Conservation (phyloP, 1,140 invertebrate genomes). For the Heliconius melpomene region DNA sequence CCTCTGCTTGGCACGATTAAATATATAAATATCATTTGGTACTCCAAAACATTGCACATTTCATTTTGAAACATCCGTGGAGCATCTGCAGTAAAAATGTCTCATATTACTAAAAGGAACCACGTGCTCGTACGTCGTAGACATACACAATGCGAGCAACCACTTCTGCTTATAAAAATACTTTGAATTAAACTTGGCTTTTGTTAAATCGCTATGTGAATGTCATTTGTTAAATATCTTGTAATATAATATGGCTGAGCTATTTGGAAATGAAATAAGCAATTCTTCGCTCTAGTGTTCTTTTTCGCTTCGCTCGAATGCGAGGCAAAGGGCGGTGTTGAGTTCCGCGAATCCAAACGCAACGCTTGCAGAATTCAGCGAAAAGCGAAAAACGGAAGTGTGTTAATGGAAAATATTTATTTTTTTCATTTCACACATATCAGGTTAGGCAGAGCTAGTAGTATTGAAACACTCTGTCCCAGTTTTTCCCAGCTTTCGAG, state of each 20-base stretch:
- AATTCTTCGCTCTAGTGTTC: too few species aligned
- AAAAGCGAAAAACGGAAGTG: too few species aligned
- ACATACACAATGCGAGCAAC: background rate
- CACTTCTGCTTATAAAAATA: background rate
- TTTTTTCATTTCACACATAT: too few species aligned
- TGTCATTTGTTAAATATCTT: background rate
- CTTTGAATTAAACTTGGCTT: conserved; percentile 11
- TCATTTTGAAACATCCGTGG: background rate
- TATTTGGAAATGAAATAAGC: background rate
- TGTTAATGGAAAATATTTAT: too few species aligned
- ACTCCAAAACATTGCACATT: background rate
- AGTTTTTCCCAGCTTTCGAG: too few species aligned
- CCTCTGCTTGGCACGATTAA: background rate
- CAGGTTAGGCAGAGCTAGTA: too few species aligned
- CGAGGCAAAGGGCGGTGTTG: too few species aligned
- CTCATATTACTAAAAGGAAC: background rate
- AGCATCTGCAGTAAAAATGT: conserved; percentile 6
- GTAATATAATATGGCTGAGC: background rate
- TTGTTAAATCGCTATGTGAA: conserved; percentile 1
- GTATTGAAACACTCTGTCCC: too few species aligned
- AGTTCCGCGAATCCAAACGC: too few species aligned
- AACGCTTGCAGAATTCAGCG: too few species aligned
- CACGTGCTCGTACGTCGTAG: background rate
- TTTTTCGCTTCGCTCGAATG: too few species aligned
- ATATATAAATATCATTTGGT: background rate